Evolutionary conservation across 2,113 vertebrate genomes (phyloP).

Genomic region (Burhinus bistriatus): DNA sequence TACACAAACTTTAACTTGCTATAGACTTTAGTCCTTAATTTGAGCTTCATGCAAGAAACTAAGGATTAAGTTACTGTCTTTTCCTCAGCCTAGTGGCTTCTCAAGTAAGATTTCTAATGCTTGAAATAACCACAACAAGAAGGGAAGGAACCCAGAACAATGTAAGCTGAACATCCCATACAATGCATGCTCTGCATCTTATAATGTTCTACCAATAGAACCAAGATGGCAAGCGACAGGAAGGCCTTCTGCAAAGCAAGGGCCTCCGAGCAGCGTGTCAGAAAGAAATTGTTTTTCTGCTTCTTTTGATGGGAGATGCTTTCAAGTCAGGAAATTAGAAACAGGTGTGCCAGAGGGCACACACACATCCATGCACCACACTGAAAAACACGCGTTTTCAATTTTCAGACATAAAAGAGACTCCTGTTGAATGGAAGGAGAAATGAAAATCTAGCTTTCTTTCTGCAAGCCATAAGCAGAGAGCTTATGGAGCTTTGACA

Average conservation of each 20-base stretch:
- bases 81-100: slow-evolving; percentile 8
- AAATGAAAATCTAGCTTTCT: slow-evolving; percentile 78
- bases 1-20: slow-evolving; percentile 26
- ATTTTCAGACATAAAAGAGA: slow-evolving; percentile 92
- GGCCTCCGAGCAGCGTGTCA: slow-evolving; percentile 79
- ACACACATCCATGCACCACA: slow-evolving; percentile 82
- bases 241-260: slow-evolving; percentile 59
- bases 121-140: slow-evolving; percentile 73
- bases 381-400: slow-evolving; percentile 83
- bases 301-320: slow-evolving; percentile 93
- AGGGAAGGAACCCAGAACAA: slow-evolving; percentile 43
- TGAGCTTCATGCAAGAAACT: slow-evolving; percentile 44
- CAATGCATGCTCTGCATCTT: slow-evolving; percentile 50
- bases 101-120: slow-evolving; percentile 61
- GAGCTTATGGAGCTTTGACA: slow-evolving; percentile 64
- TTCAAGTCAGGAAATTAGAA: slow-evolving; percentile 98
- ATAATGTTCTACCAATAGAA: slow-evolving; percentile 52
- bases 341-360: slow-evolving; percentile 92
- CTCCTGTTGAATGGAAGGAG: slow-evolving; percentile 85
- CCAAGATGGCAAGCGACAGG: slow-evolving; percentile 64
- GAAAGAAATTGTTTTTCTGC: slow-evolving; percentile 87
- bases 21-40: background rate
- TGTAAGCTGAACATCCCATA: slow-evolving; percentile 32
- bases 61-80: background rate
- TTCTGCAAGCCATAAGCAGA: slow-evolving; percentile 79